Evolutionary conservation across 1,140 invertebrate genomes (phyloP), one percentile per base, ranked within the genome.

Genomic region (Lucilia cuprina): DNA sequence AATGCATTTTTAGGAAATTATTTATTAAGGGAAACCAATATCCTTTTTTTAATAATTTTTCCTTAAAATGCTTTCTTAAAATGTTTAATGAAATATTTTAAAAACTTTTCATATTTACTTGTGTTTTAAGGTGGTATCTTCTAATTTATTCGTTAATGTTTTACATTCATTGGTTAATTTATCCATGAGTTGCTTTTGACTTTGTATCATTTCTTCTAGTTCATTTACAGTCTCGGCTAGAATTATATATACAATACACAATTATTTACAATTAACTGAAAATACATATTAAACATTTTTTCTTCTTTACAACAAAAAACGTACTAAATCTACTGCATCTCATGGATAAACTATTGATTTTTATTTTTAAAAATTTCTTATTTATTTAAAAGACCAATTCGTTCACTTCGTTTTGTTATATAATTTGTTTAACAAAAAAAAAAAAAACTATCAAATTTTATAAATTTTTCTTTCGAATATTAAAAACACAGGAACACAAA

Each of bases 161-260:
- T 95, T 95, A 93, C 96, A 96, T 93, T 97, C 95, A 88, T 92
- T 93, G 88, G 95, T 95, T 90, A 97, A 94, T 94, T 95, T 96
- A 93, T 96, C 95, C 94, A 96, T 95, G 93, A 96, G 94, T 93
- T 94, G 94, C 93, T 96, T 96, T 94, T 97, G 96, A 92, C 95
- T 95, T 92, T 94, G 94, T 93, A 97, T 94, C 93, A 96, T 95
- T 91, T 94, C 93, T 93, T 96, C 96, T 92, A 97, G 94, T 92
- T 95, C 95, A 93, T 94, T 93, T 91, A 96, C 95, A 88, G 95
- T 96, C 92, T 94, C 94, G 94, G 94, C 95, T 96, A 94, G 92
- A 94, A 93, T 92, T 21, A 75, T 49, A 30, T 13, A 75, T 49
- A 30, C 5, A 83, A 49, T 35, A 70, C 34, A 19, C 47, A 82